These are phyloP conservation scores for Poeciliopsis turrubarensis DNA, from an alignment of 2,113 vertebrate species.

Conservation along the genomic window DNA sequence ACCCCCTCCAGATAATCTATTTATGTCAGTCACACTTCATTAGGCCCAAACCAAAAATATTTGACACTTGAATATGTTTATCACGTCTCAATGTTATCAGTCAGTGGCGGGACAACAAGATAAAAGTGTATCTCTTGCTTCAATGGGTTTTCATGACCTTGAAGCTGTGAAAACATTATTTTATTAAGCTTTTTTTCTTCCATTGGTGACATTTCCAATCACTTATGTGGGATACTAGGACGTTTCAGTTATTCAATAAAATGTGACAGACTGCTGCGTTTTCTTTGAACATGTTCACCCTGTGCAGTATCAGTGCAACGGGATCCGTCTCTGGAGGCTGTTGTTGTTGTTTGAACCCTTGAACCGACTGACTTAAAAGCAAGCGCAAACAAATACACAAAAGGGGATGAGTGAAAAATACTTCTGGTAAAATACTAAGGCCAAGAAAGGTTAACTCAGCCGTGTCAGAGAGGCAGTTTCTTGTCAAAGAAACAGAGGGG, in stretches of 20 bases:
- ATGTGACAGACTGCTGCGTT: slow-evolving; percentile 28
- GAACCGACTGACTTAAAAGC: slow-evolving; percentile 19
- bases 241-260: slow-evolving; percentile 47
- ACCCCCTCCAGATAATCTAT: slow-evolving; percentile 74
- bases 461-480: neutral
- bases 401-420: neutral
- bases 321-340: neutral
- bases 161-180: slow-evolving; percentile 21
- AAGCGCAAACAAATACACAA: neutral
- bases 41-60: slow-evolving; percentile 66
- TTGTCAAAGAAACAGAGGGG: neutral
- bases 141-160: slow-evolving; percentile 35
- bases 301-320: slow-evolving; percentile 15
- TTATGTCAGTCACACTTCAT: slow-evolving; percentile 77
- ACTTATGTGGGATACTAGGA: slow-evolving; percentile 27
- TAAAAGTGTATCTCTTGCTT: slow-evolving; percentile 22
- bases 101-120: slow-evolving; percentile 46
- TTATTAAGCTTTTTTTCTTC: slow-evolving; percentile 17
- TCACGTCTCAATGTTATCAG: slow-evolving; percentile 64
- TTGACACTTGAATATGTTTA: slow-evolving; percentile 68
- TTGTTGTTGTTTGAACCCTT: slow-evolving; percentile 4
- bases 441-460: neutral
- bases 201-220: slow-evolving; percentile 21
- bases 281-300: slow-evolving; percentile 22
- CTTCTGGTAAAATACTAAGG: neutral